These are phyloP conservation scores for Channa maculata DNA, from an alignment of 2,113 vertebrate species.

Conservation along the genomic window DNA sequence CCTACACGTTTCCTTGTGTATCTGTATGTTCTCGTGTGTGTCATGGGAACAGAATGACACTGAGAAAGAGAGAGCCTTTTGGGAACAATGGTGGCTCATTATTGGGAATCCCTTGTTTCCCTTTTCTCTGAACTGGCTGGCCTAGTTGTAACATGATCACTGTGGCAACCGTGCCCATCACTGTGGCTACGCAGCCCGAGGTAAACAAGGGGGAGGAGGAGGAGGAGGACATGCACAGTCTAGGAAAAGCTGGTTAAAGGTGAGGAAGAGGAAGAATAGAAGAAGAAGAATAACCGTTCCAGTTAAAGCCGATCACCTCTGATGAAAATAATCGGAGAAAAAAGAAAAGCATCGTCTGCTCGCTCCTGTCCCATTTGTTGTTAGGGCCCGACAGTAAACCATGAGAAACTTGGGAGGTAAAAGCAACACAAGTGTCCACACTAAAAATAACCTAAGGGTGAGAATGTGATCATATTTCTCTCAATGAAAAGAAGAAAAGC, in stretches of 20 bases:
- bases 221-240: background rate
- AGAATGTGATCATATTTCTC: constrained; percentile 24
- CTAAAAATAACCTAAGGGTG: constrained; percentile 26
- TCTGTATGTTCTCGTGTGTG: constrained; percentile 18
- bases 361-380: background rate
- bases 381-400: background rate
- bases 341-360: constrained; percentile 7
- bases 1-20: constrained; percentile 14
- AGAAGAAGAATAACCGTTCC: background rate
- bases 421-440: constrained; percentile 20
- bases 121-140: constrained; percentile 72
- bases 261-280: background rate
- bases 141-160: constrained; percentile 79
- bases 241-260: constrained; percentile 19
- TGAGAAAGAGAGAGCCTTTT: constrained; percentile 36
- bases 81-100: constrained; percentile 76
- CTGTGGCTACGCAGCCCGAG: constrained; percentile 62
- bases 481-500: constrained; percentile 1
- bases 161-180: constrained; percentile 67
- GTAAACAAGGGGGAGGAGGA: constrained; percentile 74
- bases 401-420: constrained; percentile 2
- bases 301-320: background rate
- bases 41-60: constrained; percentile 42
- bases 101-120: constrained; percentile 74
- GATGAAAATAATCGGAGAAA: background rate